These are phyloP conservation scores for Cebidichthys violaceus DNA, from an alignment of 2,113 vertebrate genomes.

Conservation along the genomic window DNA sequence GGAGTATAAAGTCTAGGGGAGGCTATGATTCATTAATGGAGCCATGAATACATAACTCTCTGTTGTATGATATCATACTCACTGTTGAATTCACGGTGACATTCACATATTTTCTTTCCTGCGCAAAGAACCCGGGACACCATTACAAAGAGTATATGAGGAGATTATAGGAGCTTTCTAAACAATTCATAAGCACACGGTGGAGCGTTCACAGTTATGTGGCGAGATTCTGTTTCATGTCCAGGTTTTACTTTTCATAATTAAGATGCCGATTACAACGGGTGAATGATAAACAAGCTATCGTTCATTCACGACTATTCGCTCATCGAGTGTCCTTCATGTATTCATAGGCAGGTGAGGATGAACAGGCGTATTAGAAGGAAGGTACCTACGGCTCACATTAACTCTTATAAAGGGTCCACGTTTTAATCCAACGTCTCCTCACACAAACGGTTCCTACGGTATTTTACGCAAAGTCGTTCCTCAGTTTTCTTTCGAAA, in stretches of 20 bases:
- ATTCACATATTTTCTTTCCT: slow-evolving; percentile 58
- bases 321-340: neutral
- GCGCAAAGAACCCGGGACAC: slow-evolving; percentile 60
- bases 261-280: slow-evolving; percentile 14
- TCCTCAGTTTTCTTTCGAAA: no score
- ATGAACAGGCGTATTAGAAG: neutral
- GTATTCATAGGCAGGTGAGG: neutral
- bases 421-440: neutral
- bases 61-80: slow-evolving; percentile 76
- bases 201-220: slow-evolving; percentile 6
- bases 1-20: slow-evolving; percentile 77
- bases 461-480: no score
- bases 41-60: slow-evolving; percentile 78
- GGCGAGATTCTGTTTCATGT: slow-evolving; percentile 9
- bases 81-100: slow-evolving; percentile 68
- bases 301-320: neutral
- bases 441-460: no score
- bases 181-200: slow-evolving; percentile 66
- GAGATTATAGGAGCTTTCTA: slow-evolving; percentile 54
- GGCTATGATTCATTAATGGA: slow-evolving; percentile 83
- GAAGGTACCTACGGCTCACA: neutral
- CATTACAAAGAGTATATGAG: slow-evolving; percentile 56
- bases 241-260: slow-evolving; percentile 40
- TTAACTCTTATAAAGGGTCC: neutral
- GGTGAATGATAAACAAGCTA: neutral